Conservation (phyloP, 2,797 vertebrate species). For the Ptychadena robeensis region DNA sequence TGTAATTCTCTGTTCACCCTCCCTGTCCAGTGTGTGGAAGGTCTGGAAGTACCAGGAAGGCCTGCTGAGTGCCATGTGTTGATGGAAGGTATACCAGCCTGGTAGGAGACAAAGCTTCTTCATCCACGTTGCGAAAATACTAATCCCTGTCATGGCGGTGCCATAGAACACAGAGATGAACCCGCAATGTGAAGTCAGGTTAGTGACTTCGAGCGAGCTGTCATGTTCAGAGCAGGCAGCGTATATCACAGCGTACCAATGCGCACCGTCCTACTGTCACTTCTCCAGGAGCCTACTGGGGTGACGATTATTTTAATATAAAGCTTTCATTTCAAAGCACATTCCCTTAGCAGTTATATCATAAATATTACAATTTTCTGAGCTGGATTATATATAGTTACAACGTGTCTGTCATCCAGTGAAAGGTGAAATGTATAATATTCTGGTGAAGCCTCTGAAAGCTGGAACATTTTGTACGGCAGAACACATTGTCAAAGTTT, state of each 20-base stretch:
- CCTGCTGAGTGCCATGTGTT: too few species aligned
- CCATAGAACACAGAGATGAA: background rate
- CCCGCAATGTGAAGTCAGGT: background rate
- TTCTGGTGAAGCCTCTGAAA: constrained; percentile 25
- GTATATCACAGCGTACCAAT: background rate
- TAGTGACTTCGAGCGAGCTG: background rate
- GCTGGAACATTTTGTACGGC: constrained; percentile 44
- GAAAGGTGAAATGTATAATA: constrained; percentile 39
- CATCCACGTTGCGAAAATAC: background rate
- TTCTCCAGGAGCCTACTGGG: background rate
- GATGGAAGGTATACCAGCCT: too few species aligned
- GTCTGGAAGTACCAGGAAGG: too few species aligned
- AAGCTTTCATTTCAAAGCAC: constrained; percentile 31
- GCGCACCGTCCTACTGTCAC: constrained; percentile 20
- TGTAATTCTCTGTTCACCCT: too few species aligned
- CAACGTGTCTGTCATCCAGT: constrained; percentile 29
- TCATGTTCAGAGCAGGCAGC: background rate
- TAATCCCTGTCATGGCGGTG: background rate
- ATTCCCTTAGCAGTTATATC: constrained; percentile 36
- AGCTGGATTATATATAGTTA: constrained; percentile 48
- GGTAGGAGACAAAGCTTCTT: too few species aligned
- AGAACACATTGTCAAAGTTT: background rate
- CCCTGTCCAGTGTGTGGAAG: too few species aligned
- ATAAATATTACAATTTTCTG: constrained; percentile 40
- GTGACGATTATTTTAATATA: constrained; percentile 21